phyloP scores from a whole-genome alignment of 2,113 vertebrate species.

The Phyllopteryx taeniolatus region DNA sequence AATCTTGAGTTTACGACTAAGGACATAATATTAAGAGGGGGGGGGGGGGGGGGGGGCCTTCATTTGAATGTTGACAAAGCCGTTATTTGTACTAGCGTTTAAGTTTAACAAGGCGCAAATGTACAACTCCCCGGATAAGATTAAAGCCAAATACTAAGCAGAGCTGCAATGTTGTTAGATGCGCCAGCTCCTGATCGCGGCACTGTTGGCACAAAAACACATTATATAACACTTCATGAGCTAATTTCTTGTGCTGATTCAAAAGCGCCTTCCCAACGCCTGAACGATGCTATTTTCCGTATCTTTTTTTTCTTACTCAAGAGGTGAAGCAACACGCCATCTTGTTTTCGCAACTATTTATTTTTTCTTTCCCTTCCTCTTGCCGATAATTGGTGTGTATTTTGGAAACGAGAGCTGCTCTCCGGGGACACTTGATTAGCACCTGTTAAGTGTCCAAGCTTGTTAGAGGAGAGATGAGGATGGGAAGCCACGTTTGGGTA shows the following conservation, averaged over 20 bases:
- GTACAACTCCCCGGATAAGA: neutral
- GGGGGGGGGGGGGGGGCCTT: too few relatives aligned
- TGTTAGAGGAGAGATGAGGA: slow-evolving; percentile 10
- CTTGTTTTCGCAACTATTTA: slow-evolving; percentile 26
- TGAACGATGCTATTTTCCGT: neutral
- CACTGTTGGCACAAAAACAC: neutral
- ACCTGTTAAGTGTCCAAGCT: slow-evolving; percentile 46
- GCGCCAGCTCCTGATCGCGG: neutral
- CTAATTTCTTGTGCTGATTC: neutral
- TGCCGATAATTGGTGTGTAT: slow-evolving; percentile 49
- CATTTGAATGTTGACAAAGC: too few relatives aligned
- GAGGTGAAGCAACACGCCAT: slow-evolving; percentile 20
- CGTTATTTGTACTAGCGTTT: too few relatives aligned
- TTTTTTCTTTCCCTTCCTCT: slow-evolving; percentile 2
- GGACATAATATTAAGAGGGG: too few relatives aligned
- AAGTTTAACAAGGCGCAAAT: too few relatives aligned
- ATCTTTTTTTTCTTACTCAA: slow-evolving; percentile 2
- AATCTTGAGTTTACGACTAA: too few relatives aligned
- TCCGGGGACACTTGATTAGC: slow-evolving; percentile 49
- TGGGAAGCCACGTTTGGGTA: neutral
- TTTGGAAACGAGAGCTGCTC: slow-evolving; percentile 43
- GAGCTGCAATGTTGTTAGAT: neutral
- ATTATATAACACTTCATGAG: neutral
- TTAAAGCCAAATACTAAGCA: neutral
- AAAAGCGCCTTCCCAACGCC: neutral